A percentile compares a stretch with the other conserved stretches of the same genome.
Evolutionary conservation across 1,140 invertebrate genomes (phyloP).

Genomic region (Lasioglossum baleicum): DNA sequence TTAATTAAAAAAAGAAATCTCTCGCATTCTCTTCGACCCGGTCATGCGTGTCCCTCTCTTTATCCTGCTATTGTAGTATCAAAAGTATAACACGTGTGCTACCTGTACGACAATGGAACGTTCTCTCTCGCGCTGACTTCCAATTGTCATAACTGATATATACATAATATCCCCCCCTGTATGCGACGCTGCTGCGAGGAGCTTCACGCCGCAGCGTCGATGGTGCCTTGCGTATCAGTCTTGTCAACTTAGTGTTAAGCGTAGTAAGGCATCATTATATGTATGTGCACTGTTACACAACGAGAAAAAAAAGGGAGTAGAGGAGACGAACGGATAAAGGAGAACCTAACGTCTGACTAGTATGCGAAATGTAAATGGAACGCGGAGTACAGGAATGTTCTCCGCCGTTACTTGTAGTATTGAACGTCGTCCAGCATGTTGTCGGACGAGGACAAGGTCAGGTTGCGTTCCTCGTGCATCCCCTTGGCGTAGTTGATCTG

Average conservation of each 20-base stretch:
- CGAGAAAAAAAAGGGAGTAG: not conserved
- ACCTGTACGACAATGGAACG: constrained; percentile 16
- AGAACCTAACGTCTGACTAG: constrained; percentile 39
- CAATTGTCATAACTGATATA: not conserved
- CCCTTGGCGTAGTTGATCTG: constrained; percentile 93
- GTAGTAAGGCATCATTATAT: constrained; percentile 44
- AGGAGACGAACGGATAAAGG: not conserved
- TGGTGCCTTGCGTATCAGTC: constrained; percentile 48
- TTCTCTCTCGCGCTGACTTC: not conserved
- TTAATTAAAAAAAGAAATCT: constrained; percentile 22
- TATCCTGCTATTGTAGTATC: constrained; percentile 33
- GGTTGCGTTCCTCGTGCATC: constrained; percentile 88
- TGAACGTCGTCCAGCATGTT: constrained; percentile 78
- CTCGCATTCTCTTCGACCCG: not conserved
- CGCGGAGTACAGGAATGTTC: not conserved
- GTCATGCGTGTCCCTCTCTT: not conserved
- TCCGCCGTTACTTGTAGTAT: constrained; percentile 72
- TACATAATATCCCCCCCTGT: no score
- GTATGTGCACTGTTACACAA: constrained; percentile 9
- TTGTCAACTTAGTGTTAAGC: constrained; percentile 59
- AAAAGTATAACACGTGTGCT: constrained; percentile 29
- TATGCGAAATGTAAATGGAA: constrained; percentile 28
- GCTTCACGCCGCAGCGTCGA: not conserved
- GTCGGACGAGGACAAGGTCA: constrained; percentile 77
- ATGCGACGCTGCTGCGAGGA: not conserved